Conservation (phyloP, 2,888 invertebrate species). For the Timandra comae region DNA sequence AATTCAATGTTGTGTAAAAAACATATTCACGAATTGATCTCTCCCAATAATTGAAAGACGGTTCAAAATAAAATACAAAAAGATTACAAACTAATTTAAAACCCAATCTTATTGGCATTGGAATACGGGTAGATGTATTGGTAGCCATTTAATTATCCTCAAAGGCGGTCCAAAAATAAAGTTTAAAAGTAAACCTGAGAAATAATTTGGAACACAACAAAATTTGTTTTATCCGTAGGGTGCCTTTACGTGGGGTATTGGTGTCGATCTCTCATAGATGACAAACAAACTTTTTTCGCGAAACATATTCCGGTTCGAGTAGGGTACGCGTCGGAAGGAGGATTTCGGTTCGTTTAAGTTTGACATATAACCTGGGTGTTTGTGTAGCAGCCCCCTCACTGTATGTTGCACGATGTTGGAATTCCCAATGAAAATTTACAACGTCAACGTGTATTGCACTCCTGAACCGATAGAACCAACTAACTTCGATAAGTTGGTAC, state of each 20-base stretch:
- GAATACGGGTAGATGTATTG: no score
- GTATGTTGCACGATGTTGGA: constrained; percentile 60
- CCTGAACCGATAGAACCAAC: no score
- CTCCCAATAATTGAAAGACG: no score
- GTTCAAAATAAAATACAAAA: no score
- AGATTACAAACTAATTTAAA: no score
- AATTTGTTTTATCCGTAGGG: background rate
- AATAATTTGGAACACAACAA: constrained; percentile 2
- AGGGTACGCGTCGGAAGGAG: constrained; percentile 37
- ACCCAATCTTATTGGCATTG: no score
- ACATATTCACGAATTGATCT: no score
- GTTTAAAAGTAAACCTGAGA: constrained; percentile 1
- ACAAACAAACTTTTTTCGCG: constrained; percentile 23
- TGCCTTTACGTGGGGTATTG: no score
- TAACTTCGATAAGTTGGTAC: no score
- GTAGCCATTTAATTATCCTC: no score
- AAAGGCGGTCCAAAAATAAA: no score
- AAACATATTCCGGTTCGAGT: constrained; percentile 12
- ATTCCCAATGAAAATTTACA: constrained; percentile 72
- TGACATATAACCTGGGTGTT: constrained; percentile 69
- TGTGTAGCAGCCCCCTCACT: constrained; percentile 51
- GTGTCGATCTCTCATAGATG: constrained; percentile 12
- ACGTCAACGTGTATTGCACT: constrained; percentile 60
- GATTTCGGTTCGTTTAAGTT: constrained; percentile 75
- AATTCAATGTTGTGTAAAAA: no score